Conservation (phyloP, 2,797 vertebrate species). For the Rhinophrynus dorsalis region DNA sequence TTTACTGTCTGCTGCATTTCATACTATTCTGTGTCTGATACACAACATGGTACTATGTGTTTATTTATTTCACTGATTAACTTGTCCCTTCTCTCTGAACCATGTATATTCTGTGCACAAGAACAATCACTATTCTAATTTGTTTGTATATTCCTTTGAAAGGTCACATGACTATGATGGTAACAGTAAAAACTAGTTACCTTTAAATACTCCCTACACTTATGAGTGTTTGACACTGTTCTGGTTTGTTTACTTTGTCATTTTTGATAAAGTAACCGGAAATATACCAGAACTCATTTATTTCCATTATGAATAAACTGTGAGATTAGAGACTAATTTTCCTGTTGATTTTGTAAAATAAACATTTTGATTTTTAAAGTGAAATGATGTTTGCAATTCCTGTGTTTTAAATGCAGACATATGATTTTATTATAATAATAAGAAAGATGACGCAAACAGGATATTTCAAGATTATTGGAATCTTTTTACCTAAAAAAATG, state of each 20-base stretch:
- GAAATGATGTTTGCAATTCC: conserved; percentile 27
- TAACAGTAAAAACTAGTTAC: conserved; percentile 4
- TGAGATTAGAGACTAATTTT: conserved; percentile 48
- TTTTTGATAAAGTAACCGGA: conserved; percentile 49
- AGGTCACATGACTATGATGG: not conserved
- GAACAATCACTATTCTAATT: conserved; percentile 7
- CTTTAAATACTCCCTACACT: conserved; percentile 26
- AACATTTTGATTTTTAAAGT: conserved; percentile 45
- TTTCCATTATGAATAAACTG: conserved; percentile 36
- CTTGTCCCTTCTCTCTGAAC: conserved; percentile 15
- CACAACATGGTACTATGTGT: conserved; percentile 20
- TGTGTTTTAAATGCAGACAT: conserved; percentile 14
- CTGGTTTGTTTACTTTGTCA: conserved; percentile 41
- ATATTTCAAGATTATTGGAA: conserved; percentile 2
- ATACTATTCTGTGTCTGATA: conserved; percentile 6
- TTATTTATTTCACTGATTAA: conserved; percentile 40
- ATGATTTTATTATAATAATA: no score
- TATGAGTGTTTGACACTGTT: conserved; percentile 29
- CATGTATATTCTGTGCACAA: conserved; percentile 12
- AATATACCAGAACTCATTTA: conserved; percentile 49
- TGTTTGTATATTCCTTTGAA: conserved; percentile 21
- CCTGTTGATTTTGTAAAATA: conserved; percentile 45
- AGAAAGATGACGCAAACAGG: not conserved
- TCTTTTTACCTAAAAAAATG: no score
- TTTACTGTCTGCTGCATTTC: conserved; percentile 27